Evolutionary conservation across 2,797 vertebrate species (phyloP), one percentile per base, ranked within the genome.

Genomic region (Hylomyscus alleni): DNA sequence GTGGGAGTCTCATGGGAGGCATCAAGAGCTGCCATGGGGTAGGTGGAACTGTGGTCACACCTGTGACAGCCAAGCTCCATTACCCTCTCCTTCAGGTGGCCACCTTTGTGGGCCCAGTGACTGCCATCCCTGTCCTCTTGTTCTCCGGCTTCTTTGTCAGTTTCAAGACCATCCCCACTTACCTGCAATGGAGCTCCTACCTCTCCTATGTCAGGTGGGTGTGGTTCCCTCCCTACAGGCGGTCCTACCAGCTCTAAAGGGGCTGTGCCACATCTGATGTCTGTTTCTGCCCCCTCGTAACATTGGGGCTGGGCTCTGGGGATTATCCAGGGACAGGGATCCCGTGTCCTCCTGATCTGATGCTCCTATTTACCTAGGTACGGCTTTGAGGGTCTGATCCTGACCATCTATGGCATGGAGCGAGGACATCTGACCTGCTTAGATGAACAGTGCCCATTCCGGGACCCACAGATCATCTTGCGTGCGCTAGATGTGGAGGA

Each of bases 101-200:
- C 95, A 99, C 99, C 1, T 99, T 99, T 11, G 99, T 99, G 97
- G 99, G 99, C 88, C 99, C 99, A 0, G 99, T 99, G 86, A 99
- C 99, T 82, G 99, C 99, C 97, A 99, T 99, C 97, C 99, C 99
- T 0, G 99, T 99, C 88, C 99, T 99, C 92, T 99, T 99, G 95
- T 99, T 99, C 98, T 99, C 99, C 6, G 99, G 99, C 94, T 99
- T 99, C 98, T 99, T 99, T 0, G 99, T 99, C 97, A 99, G 99
- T 98, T 99, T 99, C 98, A 99, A 99, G 99, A 99, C 99, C 95
- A 99, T 99, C 97, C 99, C 99, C 72, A 99, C 99, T 91, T 99
- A 99, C 98, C 98, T 99, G 86, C 99, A 99, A 84, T 99, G 99
- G 99, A 99, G 99, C 96, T 99, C 99, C 84, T 99, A 99, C 4